phyloP scores from a whole-genome alignment of 2,113 vertebrate species.

The Myrmecophaga tridactyla region DNA sequence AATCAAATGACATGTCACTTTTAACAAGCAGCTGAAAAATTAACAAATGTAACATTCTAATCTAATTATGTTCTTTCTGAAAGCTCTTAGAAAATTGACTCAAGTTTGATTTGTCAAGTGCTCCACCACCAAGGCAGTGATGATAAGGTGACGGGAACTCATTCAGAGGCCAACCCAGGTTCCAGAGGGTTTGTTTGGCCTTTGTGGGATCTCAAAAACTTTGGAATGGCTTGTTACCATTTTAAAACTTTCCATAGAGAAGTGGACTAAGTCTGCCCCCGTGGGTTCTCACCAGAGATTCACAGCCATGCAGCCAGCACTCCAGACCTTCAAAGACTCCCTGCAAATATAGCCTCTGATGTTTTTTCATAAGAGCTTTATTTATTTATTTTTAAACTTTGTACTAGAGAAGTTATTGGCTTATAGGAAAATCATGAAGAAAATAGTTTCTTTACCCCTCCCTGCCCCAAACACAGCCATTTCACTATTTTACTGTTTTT shows the following conservation, averaged over 20 bases:
- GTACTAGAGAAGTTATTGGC: no score
- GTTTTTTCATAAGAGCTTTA: no score
- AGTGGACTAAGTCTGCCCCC: accelerated
- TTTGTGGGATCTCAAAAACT: accelerated
- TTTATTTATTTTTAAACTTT: no score
- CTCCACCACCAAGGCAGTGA: background rate
- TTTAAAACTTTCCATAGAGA: no score
- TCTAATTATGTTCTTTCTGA: slow-evolving; percentile 80
- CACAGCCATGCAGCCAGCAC: accelerated
- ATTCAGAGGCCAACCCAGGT: no score
- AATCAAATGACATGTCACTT: slow-evolving; percentile 80
- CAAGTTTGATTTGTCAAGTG: background rate
- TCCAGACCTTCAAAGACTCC: background rate
- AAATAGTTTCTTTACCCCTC: no score
- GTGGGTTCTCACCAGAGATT: accelerated
- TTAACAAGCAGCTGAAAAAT: slow-evolving; percentile 79
- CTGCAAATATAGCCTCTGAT: background rate
- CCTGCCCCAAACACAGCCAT: no score
- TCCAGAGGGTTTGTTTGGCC: background rate
- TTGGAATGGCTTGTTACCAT: accelerated
- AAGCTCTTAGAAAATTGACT: slow-evolving; percentile 46
- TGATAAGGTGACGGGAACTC: accelerated
- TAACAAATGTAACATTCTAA: slow-evolving; percentile 82
- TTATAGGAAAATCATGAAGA: no score
- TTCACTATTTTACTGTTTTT: no score